phyloP scores from a whole-genome alignment of 92 coral and sea anemone species.

The Porites evermanni region DNA sequence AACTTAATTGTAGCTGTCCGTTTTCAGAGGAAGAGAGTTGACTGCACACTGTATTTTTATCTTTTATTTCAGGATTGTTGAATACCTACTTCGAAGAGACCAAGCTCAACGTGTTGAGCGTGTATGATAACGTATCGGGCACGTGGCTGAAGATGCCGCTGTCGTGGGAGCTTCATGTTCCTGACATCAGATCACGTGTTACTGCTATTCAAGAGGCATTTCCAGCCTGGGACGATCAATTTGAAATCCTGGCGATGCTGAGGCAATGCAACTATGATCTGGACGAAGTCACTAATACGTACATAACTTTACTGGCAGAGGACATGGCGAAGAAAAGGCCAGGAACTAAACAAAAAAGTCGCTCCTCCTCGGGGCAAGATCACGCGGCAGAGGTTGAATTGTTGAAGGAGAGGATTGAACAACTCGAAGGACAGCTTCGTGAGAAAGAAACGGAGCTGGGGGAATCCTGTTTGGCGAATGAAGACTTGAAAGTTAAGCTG shows the following conservation, averaged over 20 bases:
- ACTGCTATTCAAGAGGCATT: slow-evolving; percentile 64
- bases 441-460: slow-evolving; percentile 51
- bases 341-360: neutral
- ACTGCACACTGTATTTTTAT: neutral
- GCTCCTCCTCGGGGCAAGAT: slow-evolving; percentile 19
- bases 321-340: slow-evolving; percentile 35
- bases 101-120: slow-evolving; percentile 69
- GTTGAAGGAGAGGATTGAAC: slow-evolving; percentile 54
- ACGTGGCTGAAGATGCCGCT: slow-evolving; percentile 85
- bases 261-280: slow-evolving; percentile 84
- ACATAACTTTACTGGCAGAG: slow-evolving; percentile 65
- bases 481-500: slow-evolving; percentile 55
- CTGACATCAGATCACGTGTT: slow-evolving; percentile 45
- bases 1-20: too few species aligned
- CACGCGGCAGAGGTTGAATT: slow-evolving; percentile 39
- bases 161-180: slow-evolving; percentile 80
- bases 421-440: slow-evolving; percentile 61
- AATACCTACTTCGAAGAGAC: slow-evolving; percentile 81
- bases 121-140: slow-evolving; percentile 78
- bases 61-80: slow-evolving; percentile 56
- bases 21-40: too few species aligned
- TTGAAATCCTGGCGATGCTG: slow-evolving; percentile 76
- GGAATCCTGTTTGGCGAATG: slow-evolving; percentile 42
- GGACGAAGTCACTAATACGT: slow-evolving; percentile 79
- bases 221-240: slow-evolving; percentile 73